A percentile compares a stretch with the other conserved stretches of the same genome.
Conservation (phyloP, 2,113 vertebrate species). For the Upupa epops region DNA sequence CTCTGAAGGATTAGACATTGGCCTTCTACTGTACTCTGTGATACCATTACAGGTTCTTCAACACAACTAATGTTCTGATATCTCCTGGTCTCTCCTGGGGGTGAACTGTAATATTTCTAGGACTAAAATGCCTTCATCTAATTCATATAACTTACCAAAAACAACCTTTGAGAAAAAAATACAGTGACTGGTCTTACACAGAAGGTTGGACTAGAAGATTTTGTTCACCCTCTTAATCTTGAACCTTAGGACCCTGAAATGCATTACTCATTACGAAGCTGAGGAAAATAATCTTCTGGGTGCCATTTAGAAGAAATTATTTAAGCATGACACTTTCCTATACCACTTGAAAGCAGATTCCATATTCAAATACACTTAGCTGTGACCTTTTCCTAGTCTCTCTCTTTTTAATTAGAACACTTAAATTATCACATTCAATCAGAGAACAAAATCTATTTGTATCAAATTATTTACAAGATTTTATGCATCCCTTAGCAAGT, state of each 20-base stretch:
- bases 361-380: slow-evolving; percentile 59
- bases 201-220: background rate
- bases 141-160: background rate
- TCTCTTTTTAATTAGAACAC: slow-evolving; percentile 53
- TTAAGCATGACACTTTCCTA: background rate
- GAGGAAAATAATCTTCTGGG: background rate
- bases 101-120: background rate
- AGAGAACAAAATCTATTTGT: slow-evolving; percentile 63
- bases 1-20: background rate
- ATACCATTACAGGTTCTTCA: background rate
- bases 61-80: background rate
- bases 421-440: slow-evolving; percentile 61
- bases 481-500: slow-evolving; percentile 26
- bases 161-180: background rate
- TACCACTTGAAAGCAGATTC: slow-evolving; percentile 36
- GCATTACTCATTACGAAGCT: background rate
- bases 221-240: background rate
- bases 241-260: background rate
- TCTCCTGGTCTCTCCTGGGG: background rate
- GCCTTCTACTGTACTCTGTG: background rate
- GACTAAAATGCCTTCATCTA: background rate
- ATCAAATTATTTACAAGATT: slow-evolving; percentile 52
- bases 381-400: slow-evolving; percentile 60
- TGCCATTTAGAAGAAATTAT: background rate
- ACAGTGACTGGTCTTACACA: background rate